phyloP scores from a whole-genome alignment of 2,797 vertebrate species.

The Myotis planiceps region DNA sequence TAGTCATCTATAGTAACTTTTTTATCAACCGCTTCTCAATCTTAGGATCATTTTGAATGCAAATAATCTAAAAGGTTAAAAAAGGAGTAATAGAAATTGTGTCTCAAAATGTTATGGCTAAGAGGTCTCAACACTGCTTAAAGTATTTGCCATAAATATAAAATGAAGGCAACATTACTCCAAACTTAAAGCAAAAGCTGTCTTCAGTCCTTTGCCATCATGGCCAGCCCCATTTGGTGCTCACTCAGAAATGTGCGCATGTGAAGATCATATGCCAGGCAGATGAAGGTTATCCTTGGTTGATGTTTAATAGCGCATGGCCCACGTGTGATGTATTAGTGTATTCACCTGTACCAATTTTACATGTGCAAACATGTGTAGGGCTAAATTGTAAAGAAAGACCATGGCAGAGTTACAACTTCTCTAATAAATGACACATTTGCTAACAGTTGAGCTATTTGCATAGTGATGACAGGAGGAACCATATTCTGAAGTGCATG shows the following conservation, averaged over 20 bases:
- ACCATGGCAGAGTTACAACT: neutral
- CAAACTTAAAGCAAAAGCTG: neutral
- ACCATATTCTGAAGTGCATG: neutral
- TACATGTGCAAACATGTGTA: neutral
- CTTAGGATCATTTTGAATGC: neutral
- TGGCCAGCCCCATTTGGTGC: rapidly evolving
- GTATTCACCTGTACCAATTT: neutral
- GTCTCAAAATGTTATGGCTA: neutral
- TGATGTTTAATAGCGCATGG: neutral
- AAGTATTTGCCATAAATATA: neutral
- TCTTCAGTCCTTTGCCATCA: neutral
- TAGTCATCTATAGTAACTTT: neutral
- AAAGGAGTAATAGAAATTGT: neutral
- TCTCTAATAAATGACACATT: neutral
- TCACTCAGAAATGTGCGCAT: neutral
- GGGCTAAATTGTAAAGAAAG: neutral
- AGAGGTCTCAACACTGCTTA: neutral
- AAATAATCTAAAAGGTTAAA: neutral
- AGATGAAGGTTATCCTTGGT: too few relatives aligned
- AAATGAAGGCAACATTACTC: neutral
- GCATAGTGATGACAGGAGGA: neutral
- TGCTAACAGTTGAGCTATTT: neutral
- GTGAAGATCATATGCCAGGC: neutral
- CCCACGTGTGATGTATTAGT: neutral
- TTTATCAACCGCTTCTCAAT: neutral